Evolutionary conservation across 1,140 invertebrate species (phyloP), one percentile per base, ranked within the genome.

Genomic region (Agraylea sexmaculata): DNA sequence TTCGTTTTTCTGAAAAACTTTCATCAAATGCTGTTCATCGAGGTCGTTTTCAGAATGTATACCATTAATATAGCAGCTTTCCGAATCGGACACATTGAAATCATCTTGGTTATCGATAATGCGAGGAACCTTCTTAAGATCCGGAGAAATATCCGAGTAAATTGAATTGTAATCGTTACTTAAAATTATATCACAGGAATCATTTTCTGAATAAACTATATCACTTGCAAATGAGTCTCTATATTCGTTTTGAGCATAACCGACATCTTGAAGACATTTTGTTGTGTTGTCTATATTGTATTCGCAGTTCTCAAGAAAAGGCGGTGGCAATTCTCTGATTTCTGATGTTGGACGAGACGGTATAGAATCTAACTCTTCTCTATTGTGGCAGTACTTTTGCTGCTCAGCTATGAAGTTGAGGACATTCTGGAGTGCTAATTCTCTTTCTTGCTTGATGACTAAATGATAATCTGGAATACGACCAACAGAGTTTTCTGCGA

Each of bases 391-490:
- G 51, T 80, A 82, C 56, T 78, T 78, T 51, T 81, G 78, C 54
- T 83, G 79, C 49, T 83, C 79, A 3, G 77, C 78, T 42, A 83
- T 80, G 51, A 82, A 83, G 25, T 75, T 73, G 1, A 83, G 56
- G 2, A 83, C 79, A 50, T 76, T 82, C 47, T 81, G 78, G 12
- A 83, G 57, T 0, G 78, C 76, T 53, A 76, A 72, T 53, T 81
- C 78, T 16, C 77, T 63, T 43, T 81, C 79, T 25, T 69, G 67
- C 12, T 64, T 43, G 4, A 55, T 50, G 56, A 59, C 54, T 2
- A 58, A 54, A 49, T 66, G 63, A 4, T 64, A 58, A 34, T 68
- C 65, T 16, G 63, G 58, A 34, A 64, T 54, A 51, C 62, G 50
- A 23, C 63, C 56, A 6, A 58, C 51, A 38, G 55, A 54, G 41